A percentile compares a stretch with the other conserved stretches of the same genome.
These are phyloP conservation scores for Falco columbarius DNA, from an alignment of 2,797 vertebrate genomes.

Conservation along the genomic window DNA sequence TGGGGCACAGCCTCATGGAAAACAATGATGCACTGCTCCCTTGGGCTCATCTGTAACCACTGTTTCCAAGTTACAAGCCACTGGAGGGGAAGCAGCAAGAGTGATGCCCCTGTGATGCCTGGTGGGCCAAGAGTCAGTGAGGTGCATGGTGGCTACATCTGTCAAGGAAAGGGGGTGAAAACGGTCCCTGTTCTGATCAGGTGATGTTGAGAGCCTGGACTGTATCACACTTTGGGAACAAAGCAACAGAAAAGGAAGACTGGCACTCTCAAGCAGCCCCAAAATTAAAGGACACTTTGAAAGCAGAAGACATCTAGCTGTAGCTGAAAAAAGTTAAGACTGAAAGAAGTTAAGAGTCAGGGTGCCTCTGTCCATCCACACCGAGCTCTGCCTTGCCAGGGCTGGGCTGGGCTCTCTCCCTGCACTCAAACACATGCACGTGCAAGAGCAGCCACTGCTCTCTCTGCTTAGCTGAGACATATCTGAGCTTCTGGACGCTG, in stretches of 20 bases:
- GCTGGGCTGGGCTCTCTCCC: neutral
- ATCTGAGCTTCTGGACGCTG: neutral
- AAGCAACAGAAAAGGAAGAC: neutral
- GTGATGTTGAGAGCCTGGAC: neutral
- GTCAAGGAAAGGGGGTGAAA: neutral
- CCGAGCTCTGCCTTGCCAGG: neutral
- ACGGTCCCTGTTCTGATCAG: neutral
- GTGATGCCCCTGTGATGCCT: neutral
- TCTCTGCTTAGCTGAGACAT: neutral
- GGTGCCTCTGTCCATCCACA: neutral
- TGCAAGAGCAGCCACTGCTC: neutral
- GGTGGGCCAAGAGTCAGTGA: neutral
- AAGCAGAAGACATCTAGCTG: neutral
- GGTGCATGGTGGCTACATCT: too few relatives aligned
- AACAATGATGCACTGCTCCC: neutral
- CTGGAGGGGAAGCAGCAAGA: neutral
- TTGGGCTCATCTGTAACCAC: neutral
- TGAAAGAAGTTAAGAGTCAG: neutral
- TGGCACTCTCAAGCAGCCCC: neutral
- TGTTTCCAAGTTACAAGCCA: neutral
- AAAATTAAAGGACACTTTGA: neutral
- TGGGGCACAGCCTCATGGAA: neutral
- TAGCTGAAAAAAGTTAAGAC: neutral
- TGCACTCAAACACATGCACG: neutral
- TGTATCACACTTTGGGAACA: neutral